Conservation (phyloP, 2,113 vertebrate species). For the Rhea pennata region DNA sequence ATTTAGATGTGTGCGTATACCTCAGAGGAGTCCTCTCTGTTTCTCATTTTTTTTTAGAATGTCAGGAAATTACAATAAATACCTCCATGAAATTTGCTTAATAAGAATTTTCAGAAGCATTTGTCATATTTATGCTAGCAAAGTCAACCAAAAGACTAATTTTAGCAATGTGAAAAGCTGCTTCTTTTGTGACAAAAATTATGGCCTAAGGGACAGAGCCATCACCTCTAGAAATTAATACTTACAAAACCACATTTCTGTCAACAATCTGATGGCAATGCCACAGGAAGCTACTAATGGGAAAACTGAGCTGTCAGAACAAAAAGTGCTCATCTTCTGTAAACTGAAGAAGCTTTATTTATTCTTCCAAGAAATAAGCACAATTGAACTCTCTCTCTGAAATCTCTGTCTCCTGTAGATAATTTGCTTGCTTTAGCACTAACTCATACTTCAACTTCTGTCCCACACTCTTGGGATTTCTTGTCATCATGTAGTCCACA, state of each 20-base stretch:
- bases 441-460: background rate
- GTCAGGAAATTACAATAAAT: constrained; percentile 9
- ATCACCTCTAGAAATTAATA: constrained; percentile 32
- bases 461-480: background rate
- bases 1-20: background rate
- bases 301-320: constrained; percentile 48
- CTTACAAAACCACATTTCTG: constrained; percentile 26
- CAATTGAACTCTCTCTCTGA: constrained; percentile 22
- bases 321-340: constrained; percentile 14
- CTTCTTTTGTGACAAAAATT: constrained; percentile 53
- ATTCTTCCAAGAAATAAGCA: constrained; percentile 20
- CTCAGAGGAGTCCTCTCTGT: background rate
- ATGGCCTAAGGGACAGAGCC: constrained; percentile 42
- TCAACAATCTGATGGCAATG: constrained; percentile 35
- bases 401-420: background rate
- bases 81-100: constrained; percentile 42
- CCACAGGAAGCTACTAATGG: constrained; percentile 28
- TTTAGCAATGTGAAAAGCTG: constrained; percentile 50
- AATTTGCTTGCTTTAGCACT: constrained; percentile 8
- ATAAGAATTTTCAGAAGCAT: constrained; percentile 40
- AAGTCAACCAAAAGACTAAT: constrained; percentile 45
- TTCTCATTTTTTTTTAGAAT: constrained; percentile 1
- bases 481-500: background rate
- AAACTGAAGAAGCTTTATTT: constrained; percentile 25
- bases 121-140: constrained; percentile 39